Percentiles rank a stretch among this genome's conserved stretches.
These are phyloP conservation scores for Colletes latitarsis DNA, from an alignment of 1,140 invertebrate genomes.

Conservation along the genomic window DNA sequence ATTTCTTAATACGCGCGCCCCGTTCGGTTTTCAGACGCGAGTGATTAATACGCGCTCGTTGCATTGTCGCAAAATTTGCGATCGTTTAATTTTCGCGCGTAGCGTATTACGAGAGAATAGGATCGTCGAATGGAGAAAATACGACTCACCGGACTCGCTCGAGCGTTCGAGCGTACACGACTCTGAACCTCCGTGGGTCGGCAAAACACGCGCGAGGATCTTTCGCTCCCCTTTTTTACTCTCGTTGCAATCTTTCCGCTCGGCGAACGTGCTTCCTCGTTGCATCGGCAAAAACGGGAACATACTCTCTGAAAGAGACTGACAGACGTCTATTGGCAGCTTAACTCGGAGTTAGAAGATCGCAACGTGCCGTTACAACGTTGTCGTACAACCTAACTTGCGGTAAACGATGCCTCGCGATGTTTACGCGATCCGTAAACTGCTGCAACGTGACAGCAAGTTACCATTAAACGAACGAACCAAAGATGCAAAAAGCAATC, in stretches of 20 bases:
- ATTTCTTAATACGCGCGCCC: not conserved
- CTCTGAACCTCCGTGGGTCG: conserved; percentile 17
- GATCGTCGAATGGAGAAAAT: not conserved
- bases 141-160: conserved; percentile 22
- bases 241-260: conserved; percentile 17
- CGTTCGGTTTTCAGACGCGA: not conserved
- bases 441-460: not conserved
- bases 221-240: conserved; percentile 40
- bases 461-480: conserved; percentile 34
- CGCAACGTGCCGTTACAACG: not conserved
- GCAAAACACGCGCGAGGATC: conserved; percentile 51
- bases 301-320: conserved; percentile 18
- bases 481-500: too few species aligned
- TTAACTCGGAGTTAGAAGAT: not conserved
- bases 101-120: too few species aligned
- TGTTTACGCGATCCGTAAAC: conserved; percentile 34
- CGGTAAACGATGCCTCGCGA: conserved; percentile 19
- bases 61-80: too few species aligned
- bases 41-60: not conserved
- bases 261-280: conserved; percentile 40
- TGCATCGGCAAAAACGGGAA: conserved; percentile 38
- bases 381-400: conserved; percentile 6
- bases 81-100: too few species aligned
- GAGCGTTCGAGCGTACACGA: conserved; percentile 45
- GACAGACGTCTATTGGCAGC: conserved; percentile 44